Evolutionary conservation across 2,797 vertebrate genomes (phyloP).

Genomic region (Crax fasciolata): DNA sequence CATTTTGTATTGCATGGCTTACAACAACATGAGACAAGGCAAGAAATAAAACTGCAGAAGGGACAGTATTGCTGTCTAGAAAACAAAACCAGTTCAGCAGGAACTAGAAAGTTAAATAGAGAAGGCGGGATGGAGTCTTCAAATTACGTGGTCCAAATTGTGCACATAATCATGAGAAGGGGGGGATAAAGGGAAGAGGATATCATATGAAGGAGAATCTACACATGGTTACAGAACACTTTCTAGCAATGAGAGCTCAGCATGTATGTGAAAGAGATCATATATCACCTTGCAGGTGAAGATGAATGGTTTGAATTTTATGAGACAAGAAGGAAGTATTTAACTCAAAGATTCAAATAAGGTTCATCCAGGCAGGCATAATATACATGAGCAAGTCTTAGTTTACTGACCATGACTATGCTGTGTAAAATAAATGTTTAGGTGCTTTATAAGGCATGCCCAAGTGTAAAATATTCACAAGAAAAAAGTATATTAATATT

Average conservation of each 20-base stretch:
- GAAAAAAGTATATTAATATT: neutral
- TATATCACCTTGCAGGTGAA: neutral
- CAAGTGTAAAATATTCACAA: neutral
- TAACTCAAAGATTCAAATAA: neutral
- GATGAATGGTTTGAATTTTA: neutral
- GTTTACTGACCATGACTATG: neutral
- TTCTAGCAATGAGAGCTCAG: neutral
- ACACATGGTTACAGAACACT: neutral
- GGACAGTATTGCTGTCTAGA: neutral
- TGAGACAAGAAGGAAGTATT: neutral
- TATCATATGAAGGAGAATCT: neutral
- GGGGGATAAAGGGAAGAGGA: neutral
- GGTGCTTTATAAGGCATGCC: neutral
- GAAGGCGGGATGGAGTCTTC: neutral
- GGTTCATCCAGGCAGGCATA: neutral
- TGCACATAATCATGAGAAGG: neutral
- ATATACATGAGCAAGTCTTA: neutral
- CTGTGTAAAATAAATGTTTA: neutral
- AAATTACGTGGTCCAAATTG: neutral
- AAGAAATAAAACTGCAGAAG: neutral
- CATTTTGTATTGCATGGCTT: neutral
- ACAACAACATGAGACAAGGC: constrained; percentile 1
- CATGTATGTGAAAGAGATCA: neutral
- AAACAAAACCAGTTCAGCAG: neutral
- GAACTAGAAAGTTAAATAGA: neutral